Evolutionary conservation across 2,888 invertebrate genomes (phyloP), one percentile per base, ranked within the genome.

Genomic region (Minunthozetes semirufus): DNA sequence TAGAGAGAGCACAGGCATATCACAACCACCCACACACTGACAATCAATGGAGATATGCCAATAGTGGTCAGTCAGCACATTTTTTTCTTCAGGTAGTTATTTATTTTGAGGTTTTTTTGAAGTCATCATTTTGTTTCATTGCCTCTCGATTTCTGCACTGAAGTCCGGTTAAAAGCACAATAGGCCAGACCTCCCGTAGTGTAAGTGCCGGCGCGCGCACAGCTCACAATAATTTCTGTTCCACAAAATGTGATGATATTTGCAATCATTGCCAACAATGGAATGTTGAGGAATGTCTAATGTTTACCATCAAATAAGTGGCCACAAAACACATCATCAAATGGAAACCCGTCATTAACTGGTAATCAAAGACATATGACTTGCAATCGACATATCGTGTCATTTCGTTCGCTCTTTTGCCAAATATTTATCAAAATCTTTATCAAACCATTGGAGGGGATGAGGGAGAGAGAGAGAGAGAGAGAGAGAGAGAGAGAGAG

Each of bases 401-500:
- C 72, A 33, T 56, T 53, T 33, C 56, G 48, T 48, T 50, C 33
- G 22, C 50, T 29, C 19, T n/a, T 70, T 19, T 71, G 29, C 27
- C 22, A 33, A 33, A 11, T 29, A 6, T 33, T 63, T 15, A 63
- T 6, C 29, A 29, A 8, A 63, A 63, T 22, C 1, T 11, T 29
- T 13, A 27, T 22, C 13, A 59, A 59, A 19, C 11, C 13, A 66
- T 13, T 25, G 48, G n/a, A 73, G 48, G n/a, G 72, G 42, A 42
- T 9, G 5, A 71, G 33, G 22, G 61, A 75, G 17, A 73, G 46
- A 73, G 33, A 73, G 22, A 22, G 33, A 27, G 22, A 73, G 46
- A 46, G 61, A n/a, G 25, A 74, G 72, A 25, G 71, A 50, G 74
- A 68, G 42, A 29, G 48, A 72, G 63, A 70, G 72, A 74, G 22